Evolutionary conservation across 2,797 vertebrate genomes (phyloP), one percentile per base, ranked within the genome.

Genomic region (Bradypus variegatus): DNA sequence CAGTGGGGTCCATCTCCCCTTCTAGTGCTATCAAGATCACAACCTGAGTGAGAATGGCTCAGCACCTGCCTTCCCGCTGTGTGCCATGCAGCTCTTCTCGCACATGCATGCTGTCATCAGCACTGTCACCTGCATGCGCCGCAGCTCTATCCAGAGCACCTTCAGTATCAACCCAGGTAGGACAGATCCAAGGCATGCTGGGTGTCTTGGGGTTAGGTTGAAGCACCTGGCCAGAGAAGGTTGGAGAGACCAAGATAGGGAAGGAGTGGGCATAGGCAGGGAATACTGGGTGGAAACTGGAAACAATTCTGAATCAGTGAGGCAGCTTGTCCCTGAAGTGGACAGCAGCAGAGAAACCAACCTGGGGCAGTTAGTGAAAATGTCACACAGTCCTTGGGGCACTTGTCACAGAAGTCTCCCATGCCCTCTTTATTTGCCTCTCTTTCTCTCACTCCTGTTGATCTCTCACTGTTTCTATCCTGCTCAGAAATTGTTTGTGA

Each of bases 71-170:
- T 98, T 98, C 94, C 99, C 99, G 0, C 98, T 99, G 14, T 99
- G 99, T 0, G 98, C 99, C 84, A 98, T 99, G 99, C 98, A 99
- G 98, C 98, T 99, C 2, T 98, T 96, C 95, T 98, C 99, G 1
- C 99, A 99, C 97, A 99, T 99, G 99, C 98, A 98, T 0, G 99
- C 99, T 0, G 99, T 98, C 90, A 98, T 98, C 23, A 97, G 98
- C 97, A 99, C 99, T 0, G 98, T 98, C 73, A 99, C 98, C 91
- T 99, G 99, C 97, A 99, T 99, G 98, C 97, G 99, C 7, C 98
- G 99, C 69, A 99, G 98, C 21, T 96, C 97, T 95, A 97, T 98
- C 89, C 98, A 98, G 95, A 98, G 95, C 96, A 97, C 97, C 92
- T 98, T 98, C 95, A 99, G 98, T 97, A 97, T 99, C 95, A 99